These are phyloP conservation scores for Sphenopsis melanotis DNA, from an alignment of 2,797 vertebrate species.

Conservation along the genomic window DNA sequence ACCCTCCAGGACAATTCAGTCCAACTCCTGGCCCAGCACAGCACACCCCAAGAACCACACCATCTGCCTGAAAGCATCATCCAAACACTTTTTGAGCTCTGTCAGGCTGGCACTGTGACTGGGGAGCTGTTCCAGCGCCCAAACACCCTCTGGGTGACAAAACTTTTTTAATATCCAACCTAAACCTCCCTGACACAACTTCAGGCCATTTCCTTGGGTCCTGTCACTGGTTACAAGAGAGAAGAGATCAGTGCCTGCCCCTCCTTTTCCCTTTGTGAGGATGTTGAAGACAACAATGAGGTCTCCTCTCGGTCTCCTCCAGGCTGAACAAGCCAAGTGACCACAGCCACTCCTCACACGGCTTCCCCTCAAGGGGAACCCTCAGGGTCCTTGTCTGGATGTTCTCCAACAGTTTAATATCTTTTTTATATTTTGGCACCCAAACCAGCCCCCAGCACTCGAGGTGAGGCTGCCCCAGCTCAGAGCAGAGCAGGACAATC, in stretches of 20 bases:
- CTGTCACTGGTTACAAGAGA: neutral
- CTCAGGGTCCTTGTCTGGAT: neutral
- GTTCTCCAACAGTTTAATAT: neutral
- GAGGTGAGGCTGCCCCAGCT: accelerated
- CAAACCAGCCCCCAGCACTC: accelerated
- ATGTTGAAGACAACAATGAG: neutral
- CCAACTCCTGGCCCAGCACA: neutral
- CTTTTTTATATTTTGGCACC: too few relatives aligned
- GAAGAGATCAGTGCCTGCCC: too few relatives aligned
- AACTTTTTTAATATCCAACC: neutral
- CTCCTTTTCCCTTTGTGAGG: neutral
- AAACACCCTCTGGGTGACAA: neutral
- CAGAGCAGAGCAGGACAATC: neutral
- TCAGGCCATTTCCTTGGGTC: neutral
- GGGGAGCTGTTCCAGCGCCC: neutral
- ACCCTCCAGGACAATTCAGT: neutral
- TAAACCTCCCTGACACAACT: neutral
- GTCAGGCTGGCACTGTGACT: neutral
- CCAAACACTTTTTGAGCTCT: neutral
- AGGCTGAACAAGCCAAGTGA: neutral
- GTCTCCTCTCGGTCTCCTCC: neutral
- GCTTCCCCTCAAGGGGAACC: neutral
- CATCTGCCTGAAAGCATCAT: neutral
- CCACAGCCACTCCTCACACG: accelerated
- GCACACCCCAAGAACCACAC: neutral